Evolutionary conservation across 2,797 vertebrate species (phyloP), one percentile per base, ranked within the genome.

Genomic region (Malacoctenus gilli): DNA sequence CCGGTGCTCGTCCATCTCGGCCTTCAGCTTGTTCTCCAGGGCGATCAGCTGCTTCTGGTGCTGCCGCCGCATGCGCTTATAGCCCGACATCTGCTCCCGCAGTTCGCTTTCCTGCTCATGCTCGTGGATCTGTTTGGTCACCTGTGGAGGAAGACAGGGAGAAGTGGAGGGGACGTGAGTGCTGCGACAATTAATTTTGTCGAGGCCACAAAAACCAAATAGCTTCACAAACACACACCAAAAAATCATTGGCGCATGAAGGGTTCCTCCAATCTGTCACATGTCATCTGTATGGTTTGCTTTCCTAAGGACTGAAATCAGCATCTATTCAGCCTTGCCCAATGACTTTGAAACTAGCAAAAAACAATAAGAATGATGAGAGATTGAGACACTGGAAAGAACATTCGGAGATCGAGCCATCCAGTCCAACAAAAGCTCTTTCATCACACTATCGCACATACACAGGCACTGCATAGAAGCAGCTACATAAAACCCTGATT

Each of bases 31-130:
- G 93, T 99, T 99, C 88, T 99, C 97, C 94, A 98, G 92, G 85
- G 97, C 97, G 87, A 99, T 99, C 92, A 99, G 94, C 95, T 99
- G 97, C 94, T 99, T 99, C 95, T 99, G 97, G 94, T 99, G 97
- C 92, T 99, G 97, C 92, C 96, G 94, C 85, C 96, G 93, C 96
- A 99, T 99, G 85, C 97, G 95, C 89, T 98, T 99, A 92, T 99
- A 99, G 86, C 97, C 96, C 68, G 97, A 98, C 97, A 99, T 99
- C 94, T 99, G 97, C 93, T 98, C 97, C 78, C 96, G 96, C 85
- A 98, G 92, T 92, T 98, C 97, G 86, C 95, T 98, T 89, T 99
- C 97, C 94, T 99, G 97, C 94, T 99, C 97, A 93, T 98, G 97
- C 88, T 99, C 97, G 65, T 98, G 96, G 93, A 99, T 98, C 93